Base-by-base conservation (phyloP, 2,797 vertebrate genomes). In the Oreochromis grahami region DNA sequence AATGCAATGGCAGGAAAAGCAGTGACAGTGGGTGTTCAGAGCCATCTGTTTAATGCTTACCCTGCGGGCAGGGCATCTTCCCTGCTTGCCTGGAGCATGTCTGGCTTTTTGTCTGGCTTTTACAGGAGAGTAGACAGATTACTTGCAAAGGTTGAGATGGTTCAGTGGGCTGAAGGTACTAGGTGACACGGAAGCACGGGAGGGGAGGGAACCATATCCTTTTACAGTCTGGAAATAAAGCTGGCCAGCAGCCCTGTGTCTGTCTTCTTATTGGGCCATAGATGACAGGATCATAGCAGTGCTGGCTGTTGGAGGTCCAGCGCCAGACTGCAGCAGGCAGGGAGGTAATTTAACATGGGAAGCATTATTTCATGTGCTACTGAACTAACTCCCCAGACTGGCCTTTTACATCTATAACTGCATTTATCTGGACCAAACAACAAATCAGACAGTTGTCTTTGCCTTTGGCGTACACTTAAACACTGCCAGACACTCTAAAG, bases 161-260 rank as follows among this genome's bases (percentile, higher is more conserved):
- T 93, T 93, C 91, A 93, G 86, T 78, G 86, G 91, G 85, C 88
- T 83, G 82, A 87, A 92, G 88, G 89, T 89, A 90, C 84, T 68
- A 91, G 85, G 83, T 90, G 91, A 90, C 86, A 91, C 84, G 88
- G 83, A 79, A 86, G 80, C 65, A 74, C 26, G 56, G 21, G 72
- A 56, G 60, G 82, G 80, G 68, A 34, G 86, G 77, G 79, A 43
- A 74, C 51, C 79, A 91, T 93, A 91, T 94, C 94, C 92, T 94
- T 94, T 95, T 94, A 94, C 91, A 95, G 94, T 92, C 93, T 94
- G 91, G 94, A 95, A 95, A 95, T 90, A 95, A 91, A 93, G 85
- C 84, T 77, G 85, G 78, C 72, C 80, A 72, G 56, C 38, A 58
- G 58, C 48, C 79, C 80, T 4, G 6, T 7, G 70, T 82, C 88